Percentiles rank a stretch among this genome's conserved stretches.
These are phyloP conservation scores for Sanderia malayensis DNA, from an alignment of 30 jellyfish, hydroid and myxozoan species.

Conservation along the genomic window DNA sequence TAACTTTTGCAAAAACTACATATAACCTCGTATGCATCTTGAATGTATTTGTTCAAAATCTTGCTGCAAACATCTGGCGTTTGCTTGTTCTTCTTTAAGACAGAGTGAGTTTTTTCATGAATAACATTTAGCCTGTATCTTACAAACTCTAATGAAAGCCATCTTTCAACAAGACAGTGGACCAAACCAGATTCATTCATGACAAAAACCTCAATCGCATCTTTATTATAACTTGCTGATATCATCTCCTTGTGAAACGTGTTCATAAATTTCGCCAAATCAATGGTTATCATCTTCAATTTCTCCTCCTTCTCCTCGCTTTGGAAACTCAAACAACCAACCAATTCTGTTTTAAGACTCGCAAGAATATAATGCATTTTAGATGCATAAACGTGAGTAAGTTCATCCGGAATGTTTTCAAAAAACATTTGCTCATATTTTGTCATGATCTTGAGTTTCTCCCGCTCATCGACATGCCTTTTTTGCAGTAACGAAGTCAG, in stretches of 20 bases:
- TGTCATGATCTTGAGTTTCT: constrained; percentile 29
- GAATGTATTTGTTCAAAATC: constrained; percentile 11
- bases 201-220: constrained; percentile 18
- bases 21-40: constrained; percentile 14
- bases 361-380: constrained; percentile 45
- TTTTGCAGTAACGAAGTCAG: constrained; percentile 22
- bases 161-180: constrained; percentile 7
- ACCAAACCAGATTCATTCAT: constrained; percentile 23
- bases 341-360: neutral
- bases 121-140: constrained; percentile 36
- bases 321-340: neutral
- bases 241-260: constrained; percentile 41
- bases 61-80: neutral
- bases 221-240: neutral
- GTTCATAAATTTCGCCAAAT: constrained; percentile 28
- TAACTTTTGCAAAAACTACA: constrained; percentile 14
- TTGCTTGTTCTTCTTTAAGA: constrained; percentile 19
- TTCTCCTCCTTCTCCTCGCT: constrained; percentile 22
- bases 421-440: constrained; percentile 48
- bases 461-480: constrained; percentile 28
- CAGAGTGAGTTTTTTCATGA: constrained; percentile 10
- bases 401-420: constrained; percentile 6
- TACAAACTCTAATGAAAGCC: constrained; percentile 38
- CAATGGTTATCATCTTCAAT: neutral
- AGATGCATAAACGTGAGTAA: neutral